Percentiles rank a stretch among this genome's conserved stretches.
These are phyloP conservation scores for Champsocephalus gunnari DNA, from an alignment of 2,797 vertebrate genomes.

Conservation along the genomic window DNA sequence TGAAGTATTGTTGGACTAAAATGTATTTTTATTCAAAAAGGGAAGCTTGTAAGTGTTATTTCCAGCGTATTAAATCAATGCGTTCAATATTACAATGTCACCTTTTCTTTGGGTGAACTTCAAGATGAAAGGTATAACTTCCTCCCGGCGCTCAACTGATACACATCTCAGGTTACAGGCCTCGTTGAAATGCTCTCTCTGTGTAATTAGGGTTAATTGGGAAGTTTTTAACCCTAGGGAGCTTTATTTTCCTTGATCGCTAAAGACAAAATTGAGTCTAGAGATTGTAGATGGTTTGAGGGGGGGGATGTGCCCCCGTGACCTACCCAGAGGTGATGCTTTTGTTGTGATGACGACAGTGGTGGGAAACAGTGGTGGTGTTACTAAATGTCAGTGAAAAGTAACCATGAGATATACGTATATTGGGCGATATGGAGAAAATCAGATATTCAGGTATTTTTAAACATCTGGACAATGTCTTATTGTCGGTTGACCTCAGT, in stretches of 20 bases:
- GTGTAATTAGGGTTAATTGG: constrained; percentile 87
- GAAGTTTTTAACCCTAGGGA: constrained; percentile 78
- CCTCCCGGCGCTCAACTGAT: constrained; percentile 67
- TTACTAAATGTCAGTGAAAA: background rate
- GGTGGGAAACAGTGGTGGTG: constrained; percentile 4
- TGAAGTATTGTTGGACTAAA: background rate
- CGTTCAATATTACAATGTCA: constrained; percentile 70
- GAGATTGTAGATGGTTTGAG: constrained; percentile 43
- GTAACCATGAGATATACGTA: background rate
- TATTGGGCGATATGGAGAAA: too few species aligned
- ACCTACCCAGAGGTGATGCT: constrained; percentile 72
- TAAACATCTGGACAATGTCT: too few species aligned
- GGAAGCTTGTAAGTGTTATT: constrained; percentile 17
- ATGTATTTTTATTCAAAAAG: constrained; percentile 14
- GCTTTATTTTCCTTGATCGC: constrained; percentile 47
- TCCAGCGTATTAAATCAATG: constrained; percentile 58
- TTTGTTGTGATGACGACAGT: constrained; percentile 42
- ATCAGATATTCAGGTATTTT: too few species aligned
- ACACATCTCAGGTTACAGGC: constrained; percentile 82
- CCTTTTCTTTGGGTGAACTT: constrained; percentile 81
- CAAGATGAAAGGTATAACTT: constrained; percentile 77
- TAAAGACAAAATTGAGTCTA: constrained; percentile 57
- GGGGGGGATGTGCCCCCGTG: constrained; percentile 42
- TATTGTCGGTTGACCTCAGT: too few species aligned
- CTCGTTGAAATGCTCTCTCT: constrained; percentile 76